These are phyloP conservation scores for Hoplodrina blanda DNA, from an alignment of 2,888 invertebrate species.

Conservation along the genomic window DNA sequence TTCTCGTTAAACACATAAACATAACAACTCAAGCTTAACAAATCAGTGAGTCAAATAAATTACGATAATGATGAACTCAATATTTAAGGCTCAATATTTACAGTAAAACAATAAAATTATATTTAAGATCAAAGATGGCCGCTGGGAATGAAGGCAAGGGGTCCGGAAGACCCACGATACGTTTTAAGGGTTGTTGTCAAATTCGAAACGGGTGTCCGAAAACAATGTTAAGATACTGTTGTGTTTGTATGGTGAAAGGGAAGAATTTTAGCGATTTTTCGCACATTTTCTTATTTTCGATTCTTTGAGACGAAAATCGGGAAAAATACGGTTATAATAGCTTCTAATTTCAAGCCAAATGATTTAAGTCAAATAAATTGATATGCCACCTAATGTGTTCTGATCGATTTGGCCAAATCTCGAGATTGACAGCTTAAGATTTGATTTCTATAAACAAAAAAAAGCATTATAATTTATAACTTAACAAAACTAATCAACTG, in stretches of 20 bases:
- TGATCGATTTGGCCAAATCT: too few species aligned
- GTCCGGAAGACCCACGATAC: constrained; percentile 69
- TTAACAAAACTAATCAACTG: too few species aligned
- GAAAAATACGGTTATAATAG: too few species aligned
- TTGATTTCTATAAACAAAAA: too few species aligned
- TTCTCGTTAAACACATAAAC: constrained; percentile 27
- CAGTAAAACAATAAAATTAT: constrained; percentile 34
- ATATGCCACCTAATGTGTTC: too few species aligned
- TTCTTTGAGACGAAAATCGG: too few species aligned
- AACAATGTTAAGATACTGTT: constrained; percentile 71
- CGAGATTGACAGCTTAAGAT: too few species aligned
- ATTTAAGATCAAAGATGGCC: constrained; percentile 29
- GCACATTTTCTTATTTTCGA: too few species aligned
- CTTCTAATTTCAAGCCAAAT: too few species aligned
- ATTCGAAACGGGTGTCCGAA: constrained; percentile 69
- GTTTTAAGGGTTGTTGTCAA: constrained; percentile 65
- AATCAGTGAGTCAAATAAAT: constrained; percentile 38
- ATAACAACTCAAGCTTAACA: constrained; percentile 25
- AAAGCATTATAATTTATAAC: too few species aligned
- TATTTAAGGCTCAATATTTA: constrained; percentile 43
- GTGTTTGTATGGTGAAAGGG: constrained; percentile 48
- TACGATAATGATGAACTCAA: constrained; percentile 25
- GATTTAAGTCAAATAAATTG: too few species aligned
- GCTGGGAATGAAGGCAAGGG: constrained; percentile 61
- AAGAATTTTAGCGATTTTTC: constrained; percentile 16